Evolutionary conservation across 2,113 vertebrate species (phyloP), one percentile per base, ranked within the genome.

Genomic region (Otis tarda): DNA sequence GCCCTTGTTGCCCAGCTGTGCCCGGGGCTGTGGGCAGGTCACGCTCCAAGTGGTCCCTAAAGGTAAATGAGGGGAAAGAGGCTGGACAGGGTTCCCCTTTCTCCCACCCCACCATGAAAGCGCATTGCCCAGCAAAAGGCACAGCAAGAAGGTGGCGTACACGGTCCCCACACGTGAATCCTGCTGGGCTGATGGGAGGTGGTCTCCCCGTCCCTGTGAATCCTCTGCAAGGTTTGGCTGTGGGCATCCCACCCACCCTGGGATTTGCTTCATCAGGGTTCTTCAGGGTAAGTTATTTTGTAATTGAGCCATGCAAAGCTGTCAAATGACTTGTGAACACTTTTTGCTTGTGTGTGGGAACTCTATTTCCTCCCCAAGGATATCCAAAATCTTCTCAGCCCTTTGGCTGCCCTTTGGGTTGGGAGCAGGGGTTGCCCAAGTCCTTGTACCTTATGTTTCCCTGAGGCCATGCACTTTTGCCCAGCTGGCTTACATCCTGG

Each of bases 81-180:
- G 24, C 47, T 76, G 61, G 12, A 16, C 12, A 45, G 49, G 37
- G 37, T 45, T 23, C 16, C 18, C 19, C 22, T 56, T 73, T 43
- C 14, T 56, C 37, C 37, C 14, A 43, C 30, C 13, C n/a, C 22
- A 6, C 27, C 0, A 4, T 55, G 45, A 60, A 35, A 37, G 12
- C 15, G 5, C 2, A 1, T 41, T 41, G 28, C 45, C 24, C 11
- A 17, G 64, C 15, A 39, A 24, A 8, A 41, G 27, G 49, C 39
- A 14, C 53, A 37, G 27, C 0, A 5, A 52, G 69, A 17, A 43
- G 28, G 37, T 71, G 71, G 17, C 10, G 5, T 4, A 23, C 5
- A 3, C 2, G 16, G 49, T 6, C 8, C 20, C 41, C 5, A 0
- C 5, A 2, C 17, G 10, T 41, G 65, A 63, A 5, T 55, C 70